Conservation (phyloP, 1,140 invertebrate genomes). For the Calephelis virginiensis region DNA sequence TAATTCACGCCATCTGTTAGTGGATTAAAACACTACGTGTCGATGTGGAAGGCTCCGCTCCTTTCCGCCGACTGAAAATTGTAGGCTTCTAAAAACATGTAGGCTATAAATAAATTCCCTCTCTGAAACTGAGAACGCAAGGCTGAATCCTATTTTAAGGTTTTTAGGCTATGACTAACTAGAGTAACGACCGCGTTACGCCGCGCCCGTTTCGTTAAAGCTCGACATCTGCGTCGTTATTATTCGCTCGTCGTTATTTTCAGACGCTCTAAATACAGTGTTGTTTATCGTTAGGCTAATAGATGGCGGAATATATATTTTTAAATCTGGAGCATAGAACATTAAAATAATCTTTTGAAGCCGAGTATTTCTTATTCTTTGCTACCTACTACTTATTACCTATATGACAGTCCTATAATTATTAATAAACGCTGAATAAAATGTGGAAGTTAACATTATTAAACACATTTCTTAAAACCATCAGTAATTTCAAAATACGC, state of each 20-base stretch:
- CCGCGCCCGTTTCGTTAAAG: constrained; percentile 42
- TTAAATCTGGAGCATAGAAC: not conserved
- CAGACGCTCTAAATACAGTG: constrained; percentile 28
- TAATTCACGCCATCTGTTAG: constrained; percentile 47
- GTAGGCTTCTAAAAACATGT: constrained; percentile 43
- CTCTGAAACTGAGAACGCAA: constrained; percentile 46
- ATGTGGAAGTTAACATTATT: too few relatives aligned
- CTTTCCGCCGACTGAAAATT: constrained; percentile 46
- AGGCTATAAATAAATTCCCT: constrained; percentile 48
- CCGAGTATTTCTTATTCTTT: too few relatives aligned
- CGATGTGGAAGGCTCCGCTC: constrained; percentile 56
- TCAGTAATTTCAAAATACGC: too few relatives aligned
- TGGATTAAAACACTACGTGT: constrained; percentile 22
- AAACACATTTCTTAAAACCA: too few relatives aligned
- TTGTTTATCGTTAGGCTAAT: constrained; percentile 35
- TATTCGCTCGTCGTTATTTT: constrained; percentile 37
- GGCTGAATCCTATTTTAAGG: constrained; percentile 51
- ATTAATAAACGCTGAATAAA: too few relatives aligned
- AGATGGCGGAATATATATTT: constrained; percentile 41
- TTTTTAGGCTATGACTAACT: constrained; percentile 36
- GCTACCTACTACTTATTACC: too few relatives aligned
- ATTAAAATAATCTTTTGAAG: too few relatives aligned
- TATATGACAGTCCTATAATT: too few relatives aligned
- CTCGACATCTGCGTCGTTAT: constrained; percentile 40
- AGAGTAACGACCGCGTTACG: constrained; percentile 37